Conservation (phyloP, 37 sponge, comb jelly and placozoan genomes). For the Petrosia ficiformis region DNA sequence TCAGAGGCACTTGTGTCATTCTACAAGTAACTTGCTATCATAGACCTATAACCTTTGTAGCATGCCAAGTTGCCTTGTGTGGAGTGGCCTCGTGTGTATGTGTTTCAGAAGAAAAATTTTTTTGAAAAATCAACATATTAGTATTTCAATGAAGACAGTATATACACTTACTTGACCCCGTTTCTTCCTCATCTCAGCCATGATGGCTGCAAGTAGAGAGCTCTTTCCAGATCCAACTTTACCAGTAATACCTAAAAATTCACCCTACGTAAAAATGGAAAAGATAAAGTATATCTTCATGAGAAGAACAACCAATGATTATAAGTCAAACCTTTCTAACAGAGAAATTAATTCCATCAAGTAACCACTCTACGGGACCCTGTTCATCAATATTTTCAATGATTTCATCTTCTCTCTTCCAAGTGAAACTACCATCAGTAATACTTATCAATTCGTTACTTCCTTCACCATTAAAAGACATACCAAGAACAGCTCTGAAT, state of each 20-base stretch:
- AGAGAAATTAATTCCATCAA: conserved; percentile 30
- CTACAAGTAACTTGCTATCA: too few relatives aligned
- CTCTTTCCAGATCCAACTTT: conserved; percentile 91
- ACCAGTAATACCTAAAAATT: conserved; percentile 88
- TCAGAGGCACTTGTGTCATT: too few relatives aligned
- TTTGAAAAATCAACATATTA: too few relatives aligned
- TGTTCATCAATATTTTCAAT: neutral
- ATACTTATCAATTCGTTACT: conserved; percentile 24
- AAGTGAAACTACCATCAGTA: conserved; percentile 52
- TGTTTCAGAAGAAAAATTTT: too few relatives aligned
- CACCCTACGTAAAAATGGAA: conserved; percentile 51
- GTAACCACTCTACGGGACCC: neutral
- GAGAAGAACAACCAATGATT: neutral
- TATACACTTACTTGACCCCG: conserved; percentile 70
- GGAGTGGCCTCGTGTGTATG: too few relatives aligned
- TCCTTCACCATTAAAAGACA: neutral
- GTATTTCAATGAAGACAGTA: too few relatives aligned
- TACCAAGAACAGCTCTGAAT: too few relatives aligned
- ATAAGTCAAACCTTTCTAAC: neutral
- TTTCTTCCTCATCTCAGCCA: conserved; percentile 77
- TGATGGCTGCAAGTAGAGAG: conserved; percentile 88
- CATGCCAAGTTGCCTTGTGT: too few relatives aligned
- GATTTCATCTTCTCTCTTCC: conserved; percentile 23
- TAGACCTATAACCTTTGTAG: too few relatives aligned
- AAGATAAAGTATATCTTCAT: too few relatives aligned